phyloP scores from a whole-genome alignment of 2,888 invertebrate genomes.

The Meloe dianella region DNA sequence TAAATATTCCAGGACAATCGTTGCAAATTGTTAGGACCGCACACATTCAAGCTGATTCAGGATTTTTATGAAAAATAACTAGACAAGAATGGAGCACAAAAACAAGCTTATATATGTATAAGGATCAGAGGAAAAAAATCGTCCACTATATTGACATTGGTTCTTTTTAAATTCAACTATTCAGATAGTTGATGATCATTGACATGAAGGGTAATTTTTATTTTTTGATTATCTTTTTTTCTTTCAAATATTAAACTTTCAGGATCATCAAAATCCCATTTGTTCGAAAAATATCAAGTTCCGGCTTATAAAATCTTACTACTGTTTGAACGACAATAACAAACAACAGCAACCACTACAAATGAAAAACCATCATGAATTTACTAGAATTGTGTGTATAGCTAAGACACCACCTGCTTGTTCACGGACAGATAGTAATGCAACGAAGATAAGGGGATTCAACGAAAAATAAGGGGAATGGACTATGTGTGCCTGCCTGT shows the following conservation, averaged over 20 bases:
- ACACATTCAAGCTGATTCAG: not conserved
- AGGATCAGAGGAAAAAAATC: not conserved
- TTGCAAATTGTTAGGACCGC: constrained; percentile 1
- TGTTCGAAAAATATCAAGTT: not conserved
- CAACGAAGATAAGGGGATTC: constrained; percentile 3
- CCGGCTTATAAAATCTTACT: not conserved
- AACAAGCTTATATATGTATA: too few species aligned
- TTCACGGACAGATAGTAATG: not conserved
- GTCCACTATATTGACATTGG: not conserved
- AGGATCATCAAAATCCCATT: not conserved
- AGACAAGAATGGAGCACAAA: not conserved
- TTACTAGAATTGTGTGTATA: not conserved
- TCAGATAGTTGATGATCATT: not conserved
- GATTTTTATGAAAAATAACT: not conserved
- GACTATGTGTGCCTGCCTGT: not conserved
- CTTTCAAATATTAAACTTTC: not conserved
- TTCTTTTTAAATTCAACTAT: not conserved
- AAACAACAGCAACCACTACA: not conserved
- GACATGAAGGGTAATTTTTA: not conserved
- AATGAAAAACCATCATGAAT: constrained; percentile 1
- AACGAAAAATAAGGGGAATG: not conserved
- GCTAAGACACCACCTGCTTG: constrained; percentile 6
- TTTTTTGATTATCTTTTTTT: too few species aligned
- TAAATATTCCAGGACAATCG: constrained; percentile 5
- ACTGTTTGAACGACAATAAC: not conserved